Percentiles rank a stretch among this genome's conserved stretches.
phyloP scores from a whole-genome alignment of 1,140 invertebrate genomes.

The Drosophila albomicans region DNA sequence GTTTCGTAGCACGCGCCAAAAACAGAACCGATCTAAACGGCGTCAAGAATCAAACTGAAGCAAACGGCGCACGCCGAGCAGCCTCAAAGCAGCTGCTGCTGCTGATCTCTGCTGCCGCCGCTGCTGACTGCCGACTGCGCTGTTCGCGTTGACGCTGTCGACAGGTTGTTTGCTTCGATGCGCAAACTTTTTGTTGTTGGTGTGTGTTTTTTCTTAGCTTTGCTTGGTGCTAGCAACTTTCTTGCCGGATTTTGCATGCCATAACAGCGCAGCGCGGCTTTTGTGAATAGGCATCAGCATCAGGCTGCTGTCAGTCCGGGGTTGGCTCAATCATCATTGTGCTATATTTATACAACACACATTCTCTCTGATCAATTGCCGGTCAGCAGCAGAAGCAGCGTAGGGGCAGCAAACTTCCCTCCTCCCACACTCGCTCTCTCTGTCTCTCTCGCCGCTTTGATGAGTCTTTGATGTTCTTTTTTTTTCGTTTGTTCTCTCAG shows the following conservation, averaged over 20 bases:
- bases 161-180: constrained; percentile 69
- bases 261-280: constrained; percentile 31
- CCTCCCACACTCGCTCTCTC: constrained; percentile 13
- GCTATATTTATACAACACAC: constrained; percentile 44
- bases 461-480: constrained; percentile 48
- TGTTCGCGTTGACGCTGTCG: constrained; percentile 23
- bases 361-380: constrained; percentile 40
- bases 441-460: constrained; percentile 19
- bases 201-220: constrained; percentile 1
- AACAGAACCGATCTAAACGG: constrained; percentile 84
- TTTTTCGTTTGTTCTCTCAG: not conserved
- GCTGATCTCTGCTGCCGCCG: constrained; percentile 14
- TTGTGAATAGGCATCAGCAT: constrained; percentile 17
- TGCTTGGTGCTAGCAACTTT: constrained; percentile 58
- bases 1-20: constrained; percentile 47
- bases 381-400: not conserved
- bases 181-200: constrained; percentile 61
- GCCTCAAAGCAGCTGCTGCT: constrained; percentile 26
- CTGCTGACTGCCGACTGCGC: constrained; percentile 4
- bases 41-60: constrained; percentile 84
- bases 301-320: constrained; percentile 14
- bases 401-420: not conserved
- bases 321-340: constrained; percentile 38
- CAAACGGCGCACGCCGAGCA: constrained; percentile 48
- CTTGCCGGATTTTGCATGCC: constrained; percentile 78